Base-by-base conservation (phyloP, 2,797 vertebrate species). In the Manis pentadactyla region DNA sequence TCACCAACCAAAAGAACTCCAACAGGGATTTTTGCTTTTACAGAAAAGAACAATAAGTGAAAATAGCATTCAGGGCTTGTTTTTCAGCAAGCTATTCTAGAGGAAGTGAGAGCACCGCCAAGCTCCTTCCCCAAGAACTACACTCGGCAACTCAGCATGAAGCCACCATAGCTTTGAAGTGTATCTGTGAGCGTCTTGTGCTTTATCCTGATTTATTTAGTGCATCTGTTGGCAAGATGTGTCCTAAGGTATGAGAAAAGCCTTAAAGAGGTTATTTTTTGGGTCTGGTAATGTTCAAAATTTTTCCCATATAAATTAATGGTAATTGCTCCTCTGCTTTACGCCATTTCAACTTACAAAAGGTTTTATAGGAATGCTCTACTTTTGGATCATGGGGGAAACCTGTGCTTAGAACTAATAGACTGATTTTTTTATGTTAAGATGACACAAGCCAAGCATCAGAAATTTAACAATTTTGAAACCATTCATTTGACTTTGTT, bases 391-490 rank as follows among this genome's bases (percentile, higher is more conserved):
- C 9, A n/a, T 17, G 29, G 18, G 46, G 73, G 5, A n/a, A 75
- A 75, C 31, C 73, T n/a, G 31, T 75, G 73, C 71, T 96, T 78
- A 79, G 37, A 27, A 77, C 66, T 79, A 91, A 85, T 25, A 64
- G 61, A 31, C 61, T 81, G 21, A 86, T 69, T 95, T 18, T 84
- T 19, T 25, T 17, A n/a, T 69, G 63, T 61, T 85, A 87, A 90
- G 84, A 87, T 37, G 39, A 93, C 21, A 83, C 27, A 42, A 79
- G 61, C 14, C 37, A 94, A 92, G 46, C 46, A 51, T 68, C 39
- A 89, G 68, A 82, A 34, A 86, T 75, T 90, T 79, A 92, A 87
- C 25, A 66, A 49, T 91, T 68, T 74, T 63, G 46, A 68, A 51
- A 94, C 8, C 37, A 92, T 92, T 73, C 51, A 49, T 61, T 85